Base-by-base conservation (phyloP, 1,140 invertebrate species). In the Ceratosolen solmsi region DNA sequence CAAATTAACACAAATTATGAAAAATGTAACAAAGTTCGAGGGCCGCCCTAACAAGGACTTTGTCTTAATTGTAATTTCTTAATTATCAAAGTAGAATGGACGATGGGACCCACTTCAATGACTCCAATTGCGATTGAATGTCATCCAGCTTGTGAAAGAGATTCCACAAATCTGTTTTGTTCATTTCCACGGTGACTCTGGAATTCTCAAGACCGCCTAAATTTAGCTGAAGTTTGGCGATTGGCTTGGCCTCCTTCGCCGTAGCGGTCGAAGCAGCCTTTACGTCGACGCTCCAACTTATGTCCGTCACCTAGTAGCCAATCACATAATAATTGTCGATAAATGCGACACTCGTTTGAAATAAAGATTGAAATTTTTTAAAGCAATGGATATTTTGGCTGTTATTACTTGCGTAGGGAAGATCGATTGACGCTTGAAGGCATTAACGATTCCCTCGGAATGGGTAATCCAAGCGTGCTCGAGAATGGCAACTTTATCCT, bases 211-310 rank as follows among this genome's bases (percentile, higher is more conserved):
- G 80, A 8, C 87, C 87, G 60, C 79, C 85, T 7, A 90, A 75
- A 65, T 84, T 84, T 22, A 92, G 78, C 71, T 91, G 89, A 22
- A 92, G 73, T 79, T 89, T 85, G 15, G 87, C 85, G 30, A 85
- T 74, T 33, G 88, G 86, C 65, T 84, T 85, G 11, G 84, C 87
- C 74, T 89, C 87, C 82, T 89, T 88, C 7, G 86, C 80, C 30
- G 84, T 72, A 73, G 84, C 84, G n/a, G 89, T 86, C 4, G 91
- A 91, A 8, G 89, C 86, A 30, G 88, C 86, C 86, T 86, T 86
- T 22, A 92, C 78, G 84, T 90, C 89, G 25, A 91, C 78, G 49
- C 83, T 86, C 89, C 89, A 91, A 56, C 89, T 87, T 8, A 91
- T 85, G 38, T 88, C 87, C 65, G 86, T 88, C 0, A 90, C 84